Percentiles rank a stretch among this genome's conserved stretches.
phyloP scores from a whole-genome alignment of 2,888 invertebrate species.

The Exephanes ischioxanthus region DNA sequence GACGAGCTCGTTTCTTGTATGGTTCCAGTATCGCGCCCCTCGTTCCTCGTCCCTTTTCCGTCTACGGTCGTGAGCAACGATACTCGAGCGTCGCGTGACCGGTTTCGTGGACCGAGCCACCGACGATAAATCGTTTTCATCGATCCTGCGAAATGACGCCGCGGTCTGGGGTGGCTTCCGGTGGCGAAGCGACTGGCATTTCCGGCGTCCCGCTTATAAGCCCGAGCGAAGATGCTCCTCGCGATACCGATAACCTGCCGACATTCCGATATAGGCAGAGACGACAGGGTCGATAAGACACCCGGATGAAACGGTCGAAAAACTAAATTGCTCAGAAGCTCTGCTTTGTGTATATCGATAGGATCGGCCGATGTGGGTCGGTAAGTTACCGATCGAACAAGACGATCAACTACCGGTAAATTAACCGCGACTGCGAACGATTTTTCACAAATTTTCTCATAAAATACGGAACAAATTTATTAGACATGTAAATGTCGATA shows the following conservation, averaged over 20 bases:
- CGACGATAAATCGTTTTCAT: slow-evolving; percentile 45
- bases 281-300: not conserved
- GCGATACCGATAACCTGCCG: not conserved
- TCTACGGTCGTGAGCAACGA: slow-evolving; percentile 12
- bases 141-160: slow-evolving; percentile 23
- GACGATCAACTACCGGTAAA: no score
- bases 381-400: no score
- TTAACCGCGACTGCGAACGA: no score
- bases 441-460: no score
- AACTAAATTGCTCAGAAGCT: not conserved
- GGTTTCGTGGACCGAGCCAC: slow-evolving; percentile 5
- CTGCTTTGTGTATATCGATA: not conserved
- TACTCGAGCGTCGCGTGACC: slow-evolving; percentile 30
- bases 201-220: not conserved
- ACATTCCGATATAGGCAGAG: not conserved
- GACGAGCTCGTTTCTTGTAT: slow-evolving; percentile 7
- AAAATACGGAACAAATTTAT: no score
- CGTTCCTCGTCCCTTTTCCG: not conserved
- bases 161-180: slow-evolving; percentile 16
- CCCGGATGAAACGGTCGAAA: not conserved
- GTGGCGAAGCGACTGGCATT: slow-evolving; percentile 5
- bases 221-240: not conserved
- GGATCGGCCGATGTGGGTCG: not conserved
- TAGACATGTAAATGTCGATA: no score
- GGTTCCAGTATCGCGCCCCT: not conserved